phyloP scores from a whole-genome alignment of 2,113 vertebrate species.

The Malurus elegans region DNA sequence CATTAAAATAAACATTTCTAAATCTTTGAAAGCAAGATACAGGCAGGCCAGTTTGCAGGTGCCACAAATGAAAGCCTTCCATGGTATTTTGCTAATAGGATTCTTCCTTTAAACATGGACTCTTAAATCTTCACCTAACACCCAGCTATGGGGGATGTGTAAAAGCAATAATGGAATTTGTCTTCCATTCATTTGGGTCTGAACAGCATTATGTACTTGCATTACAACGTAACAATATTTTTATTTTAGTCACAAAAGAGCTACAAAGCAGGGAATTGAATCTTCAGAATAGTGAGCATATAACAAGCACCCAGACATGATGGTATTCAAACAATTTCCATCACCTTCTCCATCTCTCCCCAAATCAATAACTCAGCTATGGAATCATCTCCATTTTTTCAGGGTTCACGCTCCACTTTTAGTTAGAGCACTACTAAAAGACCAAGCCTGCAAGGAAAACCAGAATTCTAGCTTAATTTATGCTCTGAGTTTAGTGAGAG shows the following conservation, averaged over 20 bases:
- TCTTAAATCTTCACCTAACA: not conserved
- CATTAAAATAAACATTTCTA: not conserved
- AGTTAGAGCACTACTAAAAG: not conserved
- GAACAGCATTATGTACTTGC: not conserved
- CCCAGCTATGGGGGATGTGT: not conserved
- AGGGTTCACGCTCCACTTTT: not conserved
- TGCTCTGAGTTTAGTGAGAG: not conserved
- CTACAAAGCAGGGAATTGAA: not conserved
- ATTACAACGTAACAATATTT: not conserved
- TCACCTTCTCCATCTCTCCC: accelerated
- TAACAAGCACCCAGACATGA: not conserved
- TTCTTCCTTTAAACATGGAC: not conserved
- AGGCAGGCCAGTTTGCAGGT: not conserved
- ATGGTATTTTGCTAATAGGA: not conserved
- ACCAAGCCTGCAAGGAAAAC: not conserved
- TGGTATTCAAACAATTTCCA: not conserved
- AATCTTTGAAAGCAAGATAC: not conserved
- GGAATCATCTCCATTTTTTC: not conserved
- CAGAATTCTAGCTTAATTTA: accelerated
- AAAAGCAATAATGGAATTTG: not conserved
- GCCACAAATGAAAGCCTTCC: not conserved
- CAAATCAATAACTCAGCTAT: not conserved
- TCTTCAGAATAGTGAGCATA: not conserved
- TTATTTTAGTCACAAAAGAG: not conserved
- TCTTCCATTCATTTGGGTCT: not conserved